Evolutionary conservation across 2,113 vertebrate genomes (phyloP).

Genomic region (Cygnus buccinator): DNA sequence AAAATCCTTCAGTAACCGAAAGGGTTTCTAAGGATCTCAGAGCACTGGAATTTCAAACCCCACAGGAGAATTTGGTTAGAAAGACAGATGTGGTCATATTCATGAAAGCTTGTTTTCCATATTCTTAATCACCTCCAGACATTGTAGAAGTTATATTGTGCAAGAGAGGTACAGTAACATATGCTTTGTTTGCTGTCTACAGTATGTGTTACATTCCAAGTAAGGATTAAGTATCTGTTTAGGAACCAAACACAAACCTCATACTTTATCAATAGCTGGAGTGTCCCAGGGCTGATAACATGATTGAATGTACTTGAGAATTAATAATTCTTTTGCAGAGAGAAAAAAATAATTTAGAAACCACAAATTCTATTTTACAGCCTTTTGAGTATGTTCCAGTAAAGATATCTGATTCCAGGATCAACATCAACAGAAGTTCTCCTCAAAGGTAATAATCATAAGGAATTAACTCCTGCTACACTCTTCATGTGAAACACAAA

Average conservation of each 20-base stretch:
- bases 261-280: neutral
- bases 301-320: neutral
- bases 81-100: slow-evolving; percentile 52
- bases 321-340: neutral
- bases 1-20: slow-evolving; percentile 34
- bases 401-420: neutral
- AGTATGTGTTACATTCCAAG: slow-evolving; percentile 13
- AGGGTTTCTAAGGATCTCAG: slow-evolving; percentile 36
- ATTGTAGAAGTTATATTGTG: neutral
- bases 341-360: neutral
- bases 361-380: neutral
- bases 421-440: neutral
- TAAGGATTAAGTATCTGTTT: neutral
- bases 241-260: slow-evolving; percentile 16
- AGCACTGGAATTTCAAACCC: slow-evolving; percentile 51
- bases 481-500: neutral
- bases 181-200: slow-evolving; percentile 7
- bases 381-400: neutral
- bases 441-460: neutral
- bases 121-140: slow-evolving; percentile 59
- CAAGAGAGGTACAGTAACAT: neutral
- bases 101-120: slow-evolving; percentile 36
- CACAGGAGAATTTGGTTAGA: slow-evolving; percentile 10
- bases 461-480: neutral
- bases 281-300: neutral